phyloP scores from a whole-genome alignment of 2,113 vertebrate genomes.

The Bubo scandiacus region DNA sequence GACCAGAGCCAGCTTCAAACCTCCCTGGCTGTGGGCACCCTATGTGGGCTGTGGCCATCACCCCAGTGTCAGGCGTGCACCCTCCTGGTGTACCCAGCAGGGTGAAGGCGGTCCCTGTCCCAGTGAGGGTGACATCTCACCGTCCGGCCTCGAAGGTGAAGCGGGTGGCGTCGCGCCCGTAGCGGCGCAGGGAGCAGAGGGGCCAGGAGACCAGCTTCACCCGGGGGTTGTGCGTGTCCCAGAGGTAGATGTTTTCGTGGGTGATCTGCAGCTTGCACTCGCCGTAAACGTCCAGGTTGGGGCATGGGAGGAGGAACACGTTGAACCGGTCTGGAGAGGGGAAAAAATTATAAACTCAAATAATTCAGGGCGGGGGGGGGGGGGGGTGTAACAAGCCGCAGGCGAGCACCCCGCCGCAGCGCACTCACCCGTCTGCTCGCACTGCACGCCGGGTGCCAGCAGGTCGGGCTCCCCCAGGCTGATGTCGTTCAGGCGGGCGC shows the following conservation, averaged over 20 bases:
- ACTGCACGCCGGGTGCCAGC: slow-evolving; percentile 92
- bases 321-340: slow-evolving; percentile 86
- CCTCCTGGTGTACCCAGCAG: not conserved
- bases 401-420: not conserved
- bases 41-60: not conserved
- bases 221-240: slow-evolving; percentile 93
- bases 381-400: not conserved
- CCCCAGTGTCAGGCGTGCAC: not conserved
- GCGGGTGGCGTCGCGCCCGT: slow-evolving; percentile 88
- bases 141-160: slow-evolving; percentile 96
- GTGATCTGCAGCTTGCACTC: slow-evolving; percentile 98
- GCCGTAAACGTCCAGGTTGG: slow-evolving; percentile 93
- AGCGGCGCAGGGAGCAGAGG: slow-evolving; percentile 90
- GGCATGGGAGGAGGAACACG: slow-evolving; percentile 92
- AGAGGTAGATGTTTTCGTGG: slow-evolving; percentile 97
- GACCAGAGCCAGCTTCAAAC: not conserved
- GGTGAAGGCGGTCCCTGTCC: not conserved
- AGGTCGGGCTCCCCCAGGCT: slow-evolving; percentile 95
- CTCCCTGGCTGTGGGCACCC: rapidly evolving
- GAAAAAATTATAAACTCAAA: not conserved
- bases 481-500: slow-evolving; percentile 87
- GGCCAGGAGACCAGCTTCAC: slow-evolving; percentile 95
- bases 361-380: not conserved
- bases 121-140: slow-evolving; percentile 56
- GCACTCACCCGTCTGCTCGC: slow-evolving; percentile 89